Evolutionary conservation across 2,113 vertebrate species (phyloP).

Genomic region (Notarius lentiginosus): DNA sequence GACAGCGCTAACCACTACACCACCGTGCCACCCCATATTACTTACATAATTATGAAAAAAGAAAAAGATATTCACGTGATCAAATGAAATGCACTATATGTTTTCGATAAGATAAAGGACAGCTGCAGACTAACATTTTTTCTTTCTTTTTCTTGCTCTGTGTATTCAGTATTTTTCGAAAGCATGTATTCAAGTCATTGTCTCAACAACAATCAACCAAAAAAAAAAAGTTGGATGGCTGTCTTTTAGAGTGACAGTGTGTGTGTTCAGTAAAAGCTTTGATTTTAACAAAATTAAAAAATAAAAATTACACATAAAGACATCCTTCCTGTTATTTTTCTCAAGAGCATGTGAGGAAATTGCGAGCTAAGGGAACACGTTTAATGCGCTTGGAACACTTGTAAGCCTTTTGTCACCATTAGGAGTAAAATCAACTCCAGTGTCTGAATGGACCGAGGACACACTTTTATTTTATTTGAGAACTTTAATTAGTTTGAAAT

Average conservation of each 20-base stretch:
- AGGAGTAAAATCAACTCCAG: neutral
- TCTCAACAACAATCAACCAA: neutral
- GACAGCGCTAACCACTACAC: no score
- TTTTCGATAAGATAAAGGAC: neutral
- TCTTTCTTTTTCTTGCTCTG: neutral
- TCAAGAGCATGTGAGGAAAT: neutral
- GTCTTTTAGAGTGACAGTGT: neutral
- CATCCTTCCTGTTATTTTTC: neutral
- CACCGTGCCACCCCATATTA: no score
- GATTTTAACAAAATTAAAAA: neutral
- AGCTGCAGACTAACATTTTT: neutral
- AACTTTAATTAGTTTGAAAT: neutral
- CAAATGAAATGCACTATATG: neutral
- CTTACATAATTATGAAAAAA: neutral
- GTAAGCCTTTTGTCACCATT: neutral
- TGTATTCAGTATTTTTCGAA: neutral
- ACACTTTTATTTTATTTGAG: neutral
- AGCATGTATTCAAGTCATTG: neutral
- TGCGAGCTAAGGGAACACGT: neutral
- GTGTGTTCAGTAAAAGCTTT: slow-evolving; percentile 1
- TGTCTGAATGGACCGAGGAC: neutral
- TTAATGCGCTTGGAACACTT: neutral
- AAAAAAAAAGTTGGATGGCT: neutral
- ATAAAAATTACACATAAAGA: neutral
- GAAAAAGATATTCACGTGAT: neutral